phyloP scores from a whole-genome alignment of 2,888 invertebrate species.

The Cephus pulcher region DNA sequence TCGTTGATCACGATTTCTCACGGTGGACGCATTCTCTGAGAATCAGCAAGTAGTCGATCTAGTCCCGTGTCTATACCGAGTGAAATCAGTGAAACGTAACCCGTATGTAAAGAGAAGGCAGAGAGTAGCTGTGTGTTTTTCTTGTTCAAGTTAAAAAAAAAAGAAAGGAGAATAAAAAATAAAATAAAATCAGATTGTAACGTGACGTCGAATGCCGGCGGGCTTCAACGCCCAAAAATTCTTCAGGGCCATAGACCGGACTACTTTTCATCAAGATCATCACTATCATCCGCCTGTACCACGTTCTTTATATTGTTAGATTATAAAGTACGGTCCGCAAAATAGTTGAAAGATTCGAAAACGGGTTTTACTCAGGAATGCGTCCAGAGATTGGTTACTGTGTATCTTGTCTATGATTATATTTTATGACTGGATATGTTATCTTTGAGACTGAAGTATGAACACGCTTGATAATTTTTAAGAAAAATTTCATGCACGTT shows the following conservation, averaged over 20 bases:
- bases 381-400: neutral
- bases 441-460: neutral
- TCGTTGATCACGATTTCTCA: neutral
- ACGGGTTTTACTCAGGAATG: neutral
- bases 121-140: neutral
- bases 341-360: neutral
- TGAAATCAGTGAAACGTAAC: conserved; percentile 1
- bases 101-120: neutral
- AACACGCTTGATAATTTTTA: neutral
- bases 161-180: neutral
- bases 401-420: neutral
- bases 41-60: neutral
- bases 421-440: neutral
- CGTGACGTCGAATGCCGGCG: conserved; percentile 1
- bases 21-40: neutral
- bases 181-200: neutral
- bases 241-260: conserved; percentile 36
- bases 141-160: neutral
- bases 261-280: conserved; percentile 31
- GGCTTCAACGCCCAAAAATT: conserved; percentile 33
- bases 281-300: neutral
- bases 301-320: neutral
- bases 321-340: neutral
- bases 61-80: neutral
- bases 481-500: neutral